These are phyloP conservation scores for Nannospalax galili DNA, from an alignment of 2,113 vertebrate genomes.

Conservation along the genomic window DNA sequence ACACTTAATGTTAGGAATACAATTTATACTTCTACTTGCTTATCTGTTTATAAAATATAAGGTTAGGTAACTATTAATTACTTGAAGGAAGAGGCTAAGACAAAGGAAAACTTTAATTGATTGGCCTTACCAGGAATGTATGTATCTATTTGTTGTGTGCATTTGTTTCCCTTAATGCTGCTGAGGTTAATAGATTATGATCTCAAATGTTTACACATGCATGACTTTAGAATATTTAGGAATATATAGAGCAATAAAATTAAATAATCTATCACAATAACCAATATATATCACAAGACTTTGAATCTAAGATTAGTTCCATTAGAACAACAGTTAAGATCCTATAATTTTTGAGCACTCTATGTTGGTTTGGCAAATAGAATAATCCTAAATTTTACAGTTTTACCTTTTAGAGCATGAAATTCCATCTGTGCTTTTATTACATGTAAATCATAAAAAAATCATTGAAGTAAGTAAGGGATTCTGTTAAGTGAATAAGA, in stretches of 20 bases:
- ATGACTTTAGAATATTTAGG: constrained; percentile 51
- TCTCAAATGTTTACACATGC: neutral
- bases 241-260: constrained; percentile 38
- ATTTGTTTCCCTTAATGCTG: neutral
- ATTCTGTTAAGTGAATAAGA: neutral
- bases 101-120: neutral
- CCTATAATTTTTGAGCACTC: neutral
- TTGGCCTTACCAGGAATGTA: neutral
- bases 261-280: neutral
- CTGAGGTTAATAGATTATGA: constrained; percentile 6
- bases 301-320: neutral
- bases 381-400: neutral
- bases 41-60: neutral
- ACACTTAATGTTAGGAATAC: neutral
- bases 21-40: neutral
- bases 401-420: neutral
- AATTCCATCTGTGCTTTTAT: neutral
- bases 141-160: neutral
- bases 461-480: neutral
- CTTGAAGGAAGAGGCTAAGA: neutral
- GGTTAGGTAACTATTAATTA: neutral
- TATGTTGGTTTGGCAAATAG: neutral
- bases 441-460: neutral
- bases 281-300: neutral
- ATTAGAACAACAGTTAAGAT: neutral